Evolutionary conservation across 2,113 vertebrate species (phyloP).

Genomic region (Phoenicopterus ruber): DNA sequence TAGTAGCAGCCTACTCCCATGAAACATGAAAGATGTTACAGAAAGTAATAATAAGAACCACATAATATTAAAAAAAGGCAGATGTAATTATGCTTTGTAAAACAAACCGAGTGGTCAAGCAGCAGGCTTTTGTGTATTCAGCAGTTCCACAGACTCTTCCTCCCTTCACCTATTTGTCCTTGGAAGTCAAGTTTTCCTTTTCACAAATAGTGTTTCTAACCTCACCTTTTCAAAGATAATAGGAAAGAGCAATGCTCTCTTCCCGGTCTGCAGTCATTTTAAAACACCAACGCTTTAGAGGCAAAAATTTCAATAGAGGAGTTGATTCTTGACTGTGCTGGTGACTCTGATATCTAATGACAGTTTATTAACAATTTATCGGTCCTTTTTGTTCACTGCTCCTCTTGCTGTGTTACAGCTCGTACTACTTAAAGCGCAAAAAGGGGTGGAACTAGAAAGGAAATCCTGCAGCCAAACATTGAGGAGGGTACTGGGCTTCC

Average conservation of each 20-base stretch:
- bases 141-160: not conserved
- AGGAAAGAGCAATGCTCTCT: not conserved
- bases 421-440: not conserved
- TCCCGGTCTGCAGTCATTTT: not conserved
- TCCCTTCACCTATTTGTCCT: not conserved
- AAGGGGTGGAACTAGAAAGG: constrained; percentile 19
- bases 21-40: constrained; percentile 17
- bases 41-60: constrained; percentile 11
- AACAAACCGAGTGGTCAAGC: not conserved
- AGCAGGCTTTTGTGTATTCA: not conserved
- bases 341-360: not conserved
- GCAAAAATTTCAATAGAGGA: not conserved
- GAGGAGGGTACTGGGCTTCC: not conserved
- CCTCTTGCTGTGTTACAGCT: not conserved
- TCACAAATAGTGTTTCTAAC: not conserved
- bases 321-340: not conserved
- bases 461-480: constrained; percentile 20
- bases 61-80: constrained; percentile 1
- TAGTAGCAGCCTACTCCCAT: constrained; percentile 11
- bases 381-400: not conserved
- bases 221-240: not conserved
- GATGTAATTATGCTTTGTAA: constrained; percentile 33
- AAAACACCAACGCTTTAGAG: not conserved
- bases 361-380: not conserved
- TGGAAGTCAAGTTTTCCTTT: not conserved